phyloP scores from a whole-genome alignment of 2,797 vertebrate genomes.

The Pogonophryne albipinna region DNA sequence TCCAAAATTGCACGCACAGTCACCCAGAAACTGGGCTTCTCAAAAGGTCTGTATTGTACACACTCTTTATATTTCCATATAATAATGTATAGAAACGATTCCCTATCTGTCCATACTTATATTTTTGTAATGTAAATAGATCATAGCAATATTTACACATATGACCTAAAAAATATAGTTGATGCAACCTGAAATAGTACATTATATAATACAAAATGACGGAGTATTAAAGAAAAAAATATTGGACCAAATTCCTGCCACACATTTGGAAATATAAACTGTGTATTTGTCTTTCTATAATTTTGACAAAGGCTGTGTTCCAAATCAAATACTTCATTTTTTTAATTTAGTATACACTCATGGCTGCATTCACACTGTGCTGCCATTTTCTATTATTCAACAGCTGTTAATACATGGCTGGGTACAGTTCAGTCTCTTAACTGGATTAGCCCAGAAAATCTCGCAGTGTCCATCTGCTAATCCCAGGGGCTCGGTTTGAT shows the following conservation, averaged over 20 bases:
- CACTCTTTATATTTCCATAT: neutral
- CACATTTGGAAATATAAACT: neutral
- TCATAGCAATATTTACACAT: no score
- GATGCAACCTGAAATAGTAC: neutral
- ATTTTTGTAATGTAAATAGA: neutral
- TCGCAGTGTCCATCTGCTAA: slow-evolving; percentile 42
- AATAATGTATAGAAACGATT: neutral
- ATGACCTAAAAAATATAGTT: neutral
- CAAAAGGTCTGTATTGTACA: slow-evolving; percentile 90
- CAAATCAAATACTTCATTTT: no score
- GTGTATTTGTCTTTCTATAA: neutral
- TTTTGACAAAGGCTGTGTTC: no score
- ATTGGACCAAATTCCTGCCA: neutral
- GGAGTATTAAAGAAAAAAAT: neutral
- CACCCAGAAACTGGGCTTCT: slow-evolving; percentile 97
- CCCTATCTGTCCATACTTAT: neutral
- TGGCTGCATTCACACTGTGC: slow-evolving; percentile 5
- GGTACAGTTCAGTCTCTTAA: slow-evolving; percentile 29
- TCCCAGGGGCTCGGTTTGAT: slow-evolving; percentile 7
- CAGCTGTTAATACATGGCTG: slow-evolving; percentile 27
- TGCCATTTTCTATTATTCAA: slow-evolving; percentile 28
- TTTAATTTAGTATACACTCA: no score
- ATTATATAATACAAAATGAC: neutral
- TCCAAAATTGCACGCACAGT: slow-evolving; percentile 99
- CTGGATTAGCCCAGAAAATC: slow-evolving; percentile 60